Base-by-base conservation (phyloP, 92 coral and sea anemone species). In the Phenganax marumi region DNA sequence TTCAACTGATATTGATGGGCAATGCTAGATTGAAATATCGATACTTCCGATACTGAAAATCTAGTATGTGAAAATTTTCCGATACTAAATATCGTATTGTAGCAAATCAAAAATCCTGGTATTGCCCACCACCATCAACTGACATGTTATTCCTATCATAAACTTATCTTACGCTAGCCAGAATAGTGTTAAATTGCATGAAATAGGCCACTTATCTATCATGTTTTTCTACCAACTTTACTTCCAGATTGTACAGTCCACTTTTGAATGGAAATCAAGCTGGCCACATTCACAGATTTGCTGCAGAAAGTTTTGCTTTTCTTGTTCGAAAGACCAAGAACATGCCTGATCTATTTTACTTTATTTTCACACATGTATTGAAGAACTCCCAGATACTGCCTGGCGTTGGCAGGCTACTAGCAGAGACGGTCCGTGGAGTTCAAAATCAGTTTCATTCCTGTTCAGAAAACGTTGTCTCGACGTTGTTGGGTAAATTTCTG, bases 221-320 rank as follows among this genome's bases (percentile, higher is more conserved):
- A 13, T 48, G 33, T 12, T 58, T 19, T 69, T 54, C 18, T 33
- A 33, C 43, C 26, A 49, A 54, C 60, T n/a, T 18, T 58, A 16
- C 25, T 84, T 52, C 8, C 65, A 94, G 98, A 47, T 84, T 84
- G 25, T 95, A 92, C 88, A 89, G 93, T 47, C 97, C 97, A 11
- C 85, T 95, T 10, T 91, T 95, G 5, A 70, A 82, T 68, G 86
- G 85, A 12, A 85, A 88, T 16, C 97, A 92, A 80, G 93, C 84
- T 72, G 73, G 82, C n/a, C 88, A 92, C 84, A 92, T 95, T 43
- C 92, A 85, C 24, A 93, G 86, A 74, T 95, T 95, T 88, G 98
- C 98, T 16, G 97, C 98, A 9, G 98, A 95, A 79, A 95, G 98
- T 81, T 95, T 92, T 88, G 93, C 98, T 17, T 95, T 95, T 63